Evolutionary conservation across 2,797 vertebrate genomes (phyloP), one percentile per base, ranked within the genome.

Genomic region (Tenualosa ilisha): DNA sequence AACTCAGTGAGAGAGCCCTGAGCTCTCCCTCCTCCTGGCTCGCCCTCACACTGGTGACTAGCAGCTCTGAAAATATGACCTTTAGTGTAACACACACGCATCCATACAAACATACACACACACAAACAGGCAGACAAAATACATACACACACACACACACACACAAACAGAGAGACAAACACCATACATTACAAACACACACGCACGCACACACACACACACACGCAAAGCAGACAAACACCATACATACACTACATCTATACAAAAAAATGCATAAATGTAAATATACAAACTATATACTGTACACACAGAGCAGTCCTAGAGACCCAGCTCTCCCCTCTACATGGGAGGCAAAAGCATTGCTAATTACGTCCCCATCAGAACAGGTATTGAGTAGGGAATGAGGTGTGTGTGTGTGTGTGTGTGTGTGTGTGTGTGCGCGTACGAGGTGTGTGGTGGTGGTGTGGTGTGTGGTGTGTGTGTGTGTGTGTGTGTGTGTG

Each of bases 141-240:
- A 31, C 63, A 68, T 5, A 68, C 63, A 31, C 63, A 68, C 63
- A 68, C 24, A 68, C 63, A 68, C 24, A 68, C 63, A 65, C 61
- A 65, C n/a, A 56, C 53, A 56, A 12, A 17, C 53, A 59, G 17
- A 59, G 17, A 59, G 2, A 59, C 20, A 59, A 22, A 22, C 17
- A 20, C 17, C 17, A 59, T 59, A 59, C 56, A 59, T n/a, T 22
- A 22, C 3, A n/a, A 17, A 59, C 3, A 20, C 20, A 59, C 56
- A 59, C 15, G 12, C 12, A 53, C 51, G 8, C 51, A 53, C 12
- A 53, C 51, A 53, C 54, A 59, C 54, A 59, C 15, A 59, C 20
- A 59, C 1, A 3, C 15, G n/a, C n/a, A n/a, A n/a, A n/a, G n/a
- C n/a, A n/a, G 50, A 53, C 54, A 59, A 2, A 56, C 20, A 22